Percentiles rank a stretch among this genome's conserved stretches.
Conservation (phyloP, 2,113 vertebrate species). For the Arizona elegans region DNA sequence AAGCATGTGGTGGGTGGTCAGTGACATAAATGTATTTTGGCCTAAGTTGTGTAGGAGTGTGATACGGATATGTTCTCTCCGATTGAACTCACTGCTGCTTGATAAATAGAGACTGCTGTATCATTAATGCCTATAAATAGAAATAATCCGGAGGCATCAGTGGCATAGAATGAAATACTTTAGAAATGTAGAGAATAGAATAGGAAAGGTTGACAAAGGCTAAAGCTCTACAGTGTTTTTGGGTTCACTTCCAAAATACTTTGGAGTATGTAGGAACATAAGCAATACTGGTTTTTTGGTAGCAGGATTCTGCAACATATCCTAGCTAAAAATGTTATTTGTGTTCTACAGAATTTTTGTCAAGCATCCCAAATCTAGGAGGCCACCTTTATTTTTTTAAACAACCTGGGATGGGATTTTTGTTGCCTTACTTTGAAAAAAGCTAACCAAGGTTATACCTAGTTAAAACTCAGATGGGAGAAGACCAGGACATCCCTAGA, state of each 20-base stretch:
- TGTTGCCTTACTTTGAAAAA: background rate
- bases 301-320: background rate
- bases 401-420: background rate
- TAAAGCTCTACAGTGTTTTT: background rate
- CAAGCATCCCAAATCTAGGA: background rate
- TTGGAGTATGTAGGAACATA: background rate
- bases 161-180: background rate
- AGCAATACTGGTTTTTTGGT: background rate
- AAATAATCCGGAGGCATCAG: background rate
- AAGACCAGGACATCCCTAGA: background rate
- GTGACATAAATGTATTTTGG: background rate
- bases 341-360: background rate
- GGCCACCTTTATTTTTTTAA: background rate
- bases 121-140: background rate
- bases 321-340: background rate
- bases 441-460: background rate
- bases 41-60: background rate
- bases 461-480: background rate
- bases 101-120: background rate
- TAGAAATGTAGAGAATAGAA: background rate
- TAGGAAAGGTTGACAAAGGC: background rate
- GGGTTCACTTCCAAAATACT: background rate
- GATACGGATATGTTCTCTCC: background rate
- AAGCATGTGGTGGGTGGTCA: background rate
- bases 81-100: background rate